These are phyloP conservation scores for Araneus ventricosus DNA, from an alignment of 1,140 invertebrate genomes.

Conservation along the genomic window DNA sequence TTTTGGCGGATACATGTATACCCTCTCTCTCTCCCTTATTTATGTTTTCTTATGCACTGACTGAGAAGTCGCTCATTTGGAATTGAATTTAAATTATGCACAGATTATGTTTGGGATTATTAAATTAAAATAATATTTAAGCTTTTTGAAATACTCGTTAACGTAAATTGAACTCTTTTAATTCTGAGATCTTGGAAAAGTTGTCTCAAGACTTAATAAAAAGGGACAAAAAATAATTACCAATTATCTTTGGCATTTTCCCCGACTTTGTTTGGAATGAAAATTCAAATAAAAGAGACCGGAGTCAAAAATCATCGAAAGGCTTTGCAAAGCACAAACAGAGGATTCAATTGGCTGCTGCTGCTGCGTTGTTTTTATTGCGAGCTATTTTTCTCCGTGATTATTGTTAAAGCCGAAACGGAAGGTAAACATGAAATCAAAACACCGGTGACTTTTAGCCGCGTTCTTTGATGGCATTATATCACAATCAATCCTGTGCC, in stretches of 20 bases:
- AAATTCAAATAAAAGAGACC: slow-evolving; percentile 43
- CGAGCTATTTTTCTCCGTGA: neutral
- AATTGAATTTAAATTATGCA: slow-evolving; percentile 52
- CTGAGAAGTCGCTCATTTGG: slow-evolving; percentile 6
- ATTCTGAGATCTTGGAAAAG: slow-evolving; percentile 18
- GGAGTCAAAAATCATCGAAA: slow-evolving; percentile 59
- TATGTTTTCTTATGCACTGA: slow-evolving; percentile 7
- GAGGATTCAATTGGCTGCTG: slow-evolving; percentile 9
- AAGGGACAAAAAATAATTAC: slow-evolving; percentile 63
- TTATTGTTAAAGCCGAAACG: slow-evolving; percentile 17
- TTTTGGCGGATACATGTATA: neutral
- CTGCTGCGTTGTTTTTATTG: slow-evolving; percentile 24
- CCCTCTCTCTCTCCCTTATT: neutral
- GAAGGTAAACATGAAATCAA: slow-evolving; percentile 37
- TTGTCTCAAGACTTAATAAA: neutral
- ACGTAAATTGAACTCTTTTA: slow-evolving; percentile 49
- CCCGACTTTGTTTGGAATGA: slow-evolving; percentile 38
- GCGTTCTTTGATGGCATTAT: slow-evolving; percentile 18
- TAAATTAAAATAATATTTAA: slow-evolving; percentile 72
- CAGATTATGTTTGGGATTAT: slow-evolving; percentile 45
- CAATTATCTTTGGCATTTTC: slow-evolving; percentile 35
- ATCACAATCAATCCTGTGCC: slow-evolving; percentile 7
- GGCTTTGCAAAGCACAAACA: neutral
- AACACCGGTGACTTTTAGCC: slow-evolving; percentile 25
- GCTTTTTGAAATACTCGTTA: slow-evolving; percentile 54